phyloP scores from a whole-genome alignment of 37 sponge, comb jelly and placozoan species.

The Chondrilla cf. caribensis region DNA sequence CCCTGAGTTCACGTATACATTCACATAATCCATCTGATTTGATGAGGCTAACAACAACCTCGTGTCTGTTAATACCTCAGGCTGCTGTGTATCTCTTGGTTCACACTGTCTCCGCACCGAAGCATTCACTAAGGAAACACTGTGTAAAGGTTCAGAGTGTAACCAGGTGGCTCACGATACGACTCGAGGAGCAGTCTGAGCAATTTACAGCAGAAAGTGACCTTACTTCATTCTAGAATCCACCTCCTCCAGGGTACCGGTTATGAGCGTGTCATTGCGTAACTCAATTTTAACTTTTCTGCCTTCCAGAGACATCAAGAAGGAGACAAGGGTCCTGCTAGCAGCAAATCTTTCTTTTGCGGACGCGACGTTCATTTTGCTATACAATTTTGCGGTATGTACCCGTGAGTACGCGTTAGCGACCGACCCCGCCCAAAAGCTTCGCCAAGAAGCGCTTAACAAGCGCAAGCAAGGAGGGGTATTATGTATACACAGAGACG shows the following conservation, averaged over 20 bases:
- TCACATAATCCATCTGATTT: too few species aligned
- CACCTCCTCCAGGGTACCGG: background rate
- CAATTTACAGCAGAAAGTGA: background rate
- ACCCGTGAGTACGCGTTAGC: too few species aligned
- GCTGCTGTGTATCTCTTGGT: background rate
- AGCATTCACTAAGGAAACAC: background rate
- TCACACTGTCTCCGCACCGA: background rate
- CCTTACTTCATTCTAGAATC: conserved; percentile 19
- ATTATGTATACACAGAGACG: too few species aligned
- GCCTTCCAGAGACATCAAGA: background rate
- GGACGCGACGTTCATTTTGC: background rate
- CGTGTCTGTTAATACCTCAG: too few species aligned
- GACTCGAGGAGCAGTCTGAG: background rate
- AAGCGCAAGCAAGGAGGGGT: too few species aligned
- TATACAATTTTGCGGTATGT: too few species aligned
- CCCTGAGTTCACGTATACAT: too few species aligned
- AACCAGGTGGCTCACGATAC: background rate
- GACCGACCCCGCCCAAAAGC: too few species aligned
- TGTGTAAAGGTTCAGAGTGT: too few species aligned
- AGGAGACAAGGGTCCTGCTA: background rate
- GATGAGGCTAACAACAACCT: too few species aligned
- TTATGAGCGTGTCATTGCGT: background rate
- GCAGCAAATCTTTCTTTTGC: background rate
- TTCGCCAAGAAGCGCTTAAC: too few species aligned
- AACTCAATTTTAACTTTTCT: background rate